Base-by-base conservation (phyloP, 2,888 invertebrate genomes). In the Calliscelio sp. region DNA sequence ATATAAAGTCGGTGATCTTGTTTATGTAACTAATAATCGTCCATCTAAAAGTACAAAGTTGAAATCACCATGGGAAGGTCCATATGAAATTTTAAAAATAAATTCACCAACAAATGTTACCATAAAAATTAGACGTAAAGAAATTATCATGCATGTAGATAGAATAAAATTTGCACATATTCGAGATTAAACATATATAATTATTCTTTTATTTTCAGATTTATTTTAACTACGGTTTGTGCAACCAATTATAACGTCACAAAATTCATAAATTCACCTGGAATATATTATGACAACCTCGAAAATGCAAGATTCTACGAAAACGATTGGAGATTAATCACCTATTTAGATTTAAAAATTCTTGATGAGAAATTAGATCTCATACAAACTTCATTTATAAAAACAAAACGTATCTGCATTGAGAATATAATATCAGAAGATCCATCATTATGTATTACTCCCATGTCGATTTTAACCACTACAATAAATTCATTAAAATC, bases 1-100 rank as follows among this genome's bases (percentile, higher is more conserved):
- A 55, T 87, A 80, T 53, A 75, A 87, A 46, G 68, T 80, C 5
- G 78, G 81, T 7, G 86, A 88, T 63, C 65, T 81, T 22, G 79
- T 87, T 16, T 83, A 61, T 11, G 25, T 87, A 8, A 6, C 22
- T 10, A 38, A 68, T 3, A 41, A 53, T 8, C 68, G 22, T 25
- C 49, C 55, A 1, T 8, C 24, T 14, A 53, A 16, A 38, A 38
- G 32, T 8, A 16, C 38, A 2, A 70, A 70, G 44, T 24, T 70
- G 10, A 5, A 32, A 35, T 41, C 53, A 1, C 11, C 35, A 22
- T 70, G 55, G 41, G 53, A 55, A 44, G 70, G 57, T n/a, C 70
- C 55, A 14, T 70, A 38, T 20, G 22, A 55, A 70, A 55, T 71
- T 8, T 14, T 71, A 44, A 6, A 71, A 71, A 44, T 71, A 28